These are phyloP conservation scores for Drosophila repletoides DNA, from an alignment of 1,140 invertebrate genomes.

Conservation along the genomic window DNA sequence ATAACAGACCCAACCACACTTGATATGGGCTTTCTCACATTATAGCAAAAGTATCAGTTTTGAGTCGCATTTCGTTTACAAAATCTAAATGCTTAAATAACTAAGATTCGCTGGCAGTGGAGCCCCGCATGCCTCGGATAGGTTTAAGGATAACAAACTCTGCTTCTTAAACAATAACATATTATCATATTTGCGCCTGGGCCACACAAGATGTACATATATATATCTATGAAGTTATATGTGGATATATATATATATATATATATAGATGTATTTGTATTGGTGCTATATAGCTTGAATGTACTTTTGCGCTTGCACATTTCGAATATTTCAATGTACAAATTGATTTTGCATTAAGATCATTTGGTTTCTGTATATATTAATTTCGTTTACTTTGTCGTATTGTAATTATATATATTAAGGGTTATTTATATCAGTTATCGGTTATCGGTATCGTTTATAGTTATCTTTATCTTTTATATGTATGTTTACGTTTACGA, in stretches of 20 bases:
- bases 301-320: slow-evolving; percentile 26
- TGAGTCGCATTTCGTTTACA: slow-evolving; percentile 36
- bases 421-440: slow-evolving; percentile 25
- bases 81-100: slow-evolving; percentile 67
- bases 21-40: slow-evolving; percentile 6
- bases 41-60: slow-evolving; percentile 34
- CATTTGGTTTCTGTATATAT: slow-evolving; percentile 70
- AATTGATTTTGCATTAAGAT: slow-evolving; percentile 64
- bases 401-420: slow-evolving; percentile 47
- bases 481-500: no score
- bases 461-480: slow-evolving; percentile 43
- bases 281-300: slow-evolving; percentile 31
- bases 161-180: slow-evolving; percentile 48
- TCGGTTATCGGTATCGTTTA: slow-evolving; percentile 40
- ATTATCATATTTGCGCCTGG: slow-evolving; percentile 45
- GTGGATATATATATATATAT: slow-evolving; percentile 25
- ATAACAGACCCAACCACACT: background rate
- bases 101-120: slow-evolving; percentile 70
- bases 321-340: slow-evolving; percentile 54
- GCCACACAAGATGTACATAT: slow-evolving; percentile 38
- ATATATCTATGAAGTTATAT: slow-evolving; percentile 6
- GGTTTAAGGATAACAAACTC: slow-evolving; percentile 50
- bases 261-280: slow-evolving; percentile 4
- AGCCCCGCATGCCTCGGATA: slow-evolving; percentile 59
- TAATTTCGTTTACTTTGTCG: slow-evolving; percentile 67